These are phyloP conservation scores for Ancistrus triradiatus DNA, from an alignment of 2,113 vertebrate species.

Conservation along the genomic window DNA sequence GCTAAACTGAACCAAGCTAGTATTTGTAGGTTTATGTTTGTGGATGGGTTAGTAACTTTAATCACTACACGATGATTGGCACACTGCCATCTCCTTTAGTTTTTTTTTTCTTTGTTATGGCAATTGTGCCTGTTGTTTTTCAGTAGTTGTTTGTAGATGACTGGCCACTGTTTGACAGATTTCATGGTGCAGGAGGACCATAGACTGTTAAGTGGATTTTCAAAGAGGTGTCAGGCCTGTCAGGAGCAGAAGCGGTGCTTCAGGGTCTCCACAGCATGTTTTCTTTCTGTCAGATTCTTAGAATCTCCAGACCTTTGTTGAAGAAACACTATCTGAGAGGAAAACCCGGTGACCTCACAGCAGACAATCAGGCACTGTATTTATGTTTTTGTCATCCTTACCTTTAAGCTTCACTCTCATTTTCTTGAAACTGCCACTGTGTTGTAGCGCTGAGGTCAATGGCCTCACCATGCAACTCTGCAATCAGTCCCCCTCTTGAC, in stretches of 20 bases:
- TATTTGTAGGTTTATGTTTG: background rate
- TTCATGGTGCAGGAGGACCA: background rate
- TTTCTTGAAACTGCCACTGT: background rate
- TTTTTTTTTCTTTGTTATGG: no score
- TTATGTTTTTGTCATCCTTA: background rate
- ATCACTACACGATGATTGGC: background rate
- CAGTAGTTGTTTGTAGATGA: no score
- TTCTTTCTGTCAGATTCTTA: background rate
- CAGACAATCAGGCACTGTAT: no score
- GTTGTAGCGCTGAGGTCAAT: no score
- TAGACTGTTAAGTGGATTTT: background rate
- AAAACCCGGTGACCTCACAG: no score
- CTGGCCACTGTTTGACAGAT: background rate
- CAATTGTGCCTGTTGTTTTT: no score
- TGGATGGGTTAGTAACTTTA: background rate
- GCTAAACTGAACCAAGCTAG: no score
- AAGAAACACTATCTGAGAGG: no score
- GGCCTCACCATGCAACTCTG: no score
- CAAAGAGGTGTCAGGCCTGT: conserved; percentile 21
- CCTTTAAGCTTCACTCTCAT: background rate
- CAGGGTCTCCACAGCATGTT: background rate
- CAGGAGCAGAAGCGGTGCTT: background rate
- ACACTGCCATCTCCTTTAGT: no score
- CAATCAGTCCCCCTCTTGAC: no score
- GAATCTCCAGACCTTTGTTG: background rate